Percentiles rank a stretch among this genome's conserved stretches.
These are phyloP conservation scores for Pteria penguin DNA, from an alignment of 2,888 invertebrate species.

Conservation along the genomic window DNA sequence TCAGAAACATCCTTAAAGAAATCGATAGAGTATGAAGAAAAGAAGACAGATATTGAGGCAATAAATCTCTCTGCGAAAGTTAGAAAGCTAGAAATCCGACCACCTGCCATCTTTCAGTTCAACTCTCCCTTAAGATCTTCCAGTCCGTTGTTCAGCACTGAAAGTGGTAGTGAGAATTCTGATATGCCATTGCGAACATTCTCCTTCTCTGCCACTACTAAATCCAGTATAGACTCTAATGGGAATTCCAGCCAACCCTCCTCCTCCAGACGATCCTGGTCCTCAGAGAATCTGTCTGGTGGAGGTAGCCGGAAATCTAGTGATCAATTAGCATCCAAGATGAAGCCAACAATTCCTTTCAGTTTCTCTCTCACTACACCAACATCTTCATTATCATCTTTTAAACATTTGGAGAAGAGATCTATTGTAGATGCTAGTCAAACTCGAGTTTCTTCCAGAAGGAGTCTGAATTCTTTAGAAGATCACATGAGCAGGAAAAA, in stretches of 20 bases:
- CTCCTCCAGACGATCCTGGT: constrained; percentile 61
- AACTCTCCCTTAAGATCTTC: constrained; percentile 49
- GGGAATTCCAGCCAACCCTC: neutral
- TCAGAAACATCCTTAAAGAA: constrained; percentile 55
- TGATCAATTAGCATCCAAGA: constrained; percentile 32
- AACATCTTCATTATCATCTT: constrained; percentile 65
- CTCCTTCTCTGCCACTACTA: constrained; percentile 22
- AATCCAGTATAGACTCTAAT: neutral
- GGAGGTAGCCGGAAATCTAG: neutral
- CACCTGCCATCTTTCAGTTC: constrained; percentile 58
- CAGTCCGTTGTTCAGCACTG: constrained; percentile 21
- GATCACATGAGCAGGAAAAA: neutral
- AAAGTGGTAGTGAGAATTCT: neutral
- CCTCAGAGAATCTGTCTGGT: constrained; percentile 64
- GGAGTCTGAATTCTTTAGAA: constrained; percentile 31
- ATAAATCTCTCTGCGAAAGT: constrained; percentile 65
- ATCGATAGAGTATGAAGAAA: constrained; percentile 39
- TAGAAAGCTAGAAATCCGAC: constrained; percentile 70
- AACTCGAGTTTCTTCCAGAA: neutral
- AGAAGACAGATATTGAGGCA: constrained; percentile 7
- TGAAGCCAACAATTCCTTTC: constrained; percentile 60
- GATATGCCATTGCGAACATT: neutral
- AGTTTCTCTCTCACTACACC: constrained; percentile 68
- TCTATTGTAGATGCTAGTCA: constrained; percentile 18
- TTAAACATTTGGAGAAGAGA: constrained; percentile 64